Evolutionary conservation across 2,113 vertebrate genomes (phyloP), one percentile per base, ranked within the genome.

Genomic region (Calonectris borealis): DNA sequence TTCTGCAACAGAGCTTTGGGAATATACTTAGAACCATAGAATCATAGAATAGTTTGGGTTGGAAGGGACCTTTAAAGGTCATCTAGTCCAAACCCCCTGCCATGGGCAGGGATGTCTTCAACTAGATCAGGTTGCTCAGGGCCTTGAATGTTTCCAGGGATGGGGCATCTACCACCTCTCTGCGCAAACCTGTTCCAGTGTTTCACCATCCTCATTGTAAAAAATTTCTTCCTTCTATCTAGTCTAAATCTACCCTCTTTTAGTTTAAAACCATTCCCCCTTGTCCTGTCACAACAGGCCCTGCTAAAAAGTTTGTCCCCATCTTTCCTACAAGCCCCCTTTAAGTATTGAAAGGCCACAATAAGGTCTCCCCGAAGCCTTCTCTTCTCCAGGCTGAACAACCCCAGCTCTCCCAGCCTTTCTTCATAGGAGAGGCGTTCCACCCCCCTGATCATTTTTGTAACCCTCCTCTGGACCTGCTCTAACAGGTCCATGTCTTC

Each of bases 401-500:
- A 46, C 17, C 44, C 44, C 44, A 46, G 18, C 17, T 46, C 44
- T 46, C 44, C 17, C 44, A 46, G 44, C 44, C 16, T 72, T 1
- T 44, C 48, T 5, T 54, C 38, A 54, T 1, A 62, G 57, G 29
- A 51, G 29, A 72, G 15, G 7, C 31, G 31, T 2, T 62, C 34
- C 58, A 73, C 2, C 8, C 38, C 48, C 36, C 58, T 31, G 82
- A 46, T 25, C 4, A 46, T 73, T 27, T 75, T 32, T 6, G 6
- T 65, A 40, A 18, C 34, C 32, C 16, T 27, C 11, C 10, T 75
- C 21, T 18, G 49, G 49, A 34, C 5, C 16, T 0, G 0, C 2
- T 64, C 24, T 15, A 34, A 62, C 21, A 49, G 3, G 34, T 48
- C 49, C 29, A 9, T 65, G n/a, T 31, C n/a, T 64, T 62, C 70